Evolutionary conservation across 2,797 vertebrate species (phyloP), one percentile per base, ranked within the genome.

Genomic region (Brachyalestes nurse): DNA sequence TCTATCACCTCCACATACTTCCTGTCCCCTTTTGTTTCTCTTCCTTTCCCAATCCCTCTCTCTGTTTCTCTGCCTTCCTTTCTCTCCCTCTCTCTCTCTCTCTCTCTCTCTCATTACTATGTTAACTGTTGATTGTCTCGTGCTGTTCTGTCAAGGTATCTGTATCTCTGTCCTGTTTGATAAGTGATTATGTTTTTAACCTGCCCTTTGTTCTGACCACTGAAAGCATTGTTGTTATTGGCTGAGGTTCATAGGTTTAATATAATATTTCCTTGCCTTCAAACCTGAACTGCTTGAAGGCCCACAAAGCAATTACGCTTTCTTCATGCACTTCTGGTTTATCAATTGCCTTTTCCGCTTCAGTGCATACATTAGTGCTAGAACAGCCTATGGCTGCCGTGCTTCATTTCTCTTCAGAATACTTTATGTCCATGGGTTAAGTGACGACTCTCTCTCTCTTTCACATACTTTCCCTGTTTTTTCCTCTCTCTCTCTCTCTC

Each of bases 301-400:
- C 61, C 55, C 73, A 60, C 45, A 70, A 57, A 57, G 76, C 55
- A 82, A 64, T 79, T 61, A 19, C 47, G 25, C 13, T 70, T 19
- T 76, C 75, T 78, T 82, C 85, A 83, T 40, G 65, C 75, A 73
- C 78, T 64, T 45, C 79, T 72, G 73, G 55, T 82, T 83, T 79
- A 72, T 83, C 34, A 72, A 70, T 77, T 40, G 19, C 62, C 58
- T 66, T 82, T 83, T 86, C 21, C 53, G 60, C 58, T 55, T 14
- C 60, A 21, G 2, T 40, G 34, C 53, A 53, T 53, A n/a, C 28
- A 65, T 73, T 72, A 57, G 40, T 53, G 21, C 28, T 72, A 40
- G 4, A 66, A 76, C 25, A 77, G 51, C 61, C 67, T 69, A 55
- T 75, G 64, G 72, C 62, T 55, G 34, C 75, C 19, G 7, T 45